phyloP scores from a whole-genome alignment of 2,888 invertebrate species.

The Pristionchus japonicus region DNA sequence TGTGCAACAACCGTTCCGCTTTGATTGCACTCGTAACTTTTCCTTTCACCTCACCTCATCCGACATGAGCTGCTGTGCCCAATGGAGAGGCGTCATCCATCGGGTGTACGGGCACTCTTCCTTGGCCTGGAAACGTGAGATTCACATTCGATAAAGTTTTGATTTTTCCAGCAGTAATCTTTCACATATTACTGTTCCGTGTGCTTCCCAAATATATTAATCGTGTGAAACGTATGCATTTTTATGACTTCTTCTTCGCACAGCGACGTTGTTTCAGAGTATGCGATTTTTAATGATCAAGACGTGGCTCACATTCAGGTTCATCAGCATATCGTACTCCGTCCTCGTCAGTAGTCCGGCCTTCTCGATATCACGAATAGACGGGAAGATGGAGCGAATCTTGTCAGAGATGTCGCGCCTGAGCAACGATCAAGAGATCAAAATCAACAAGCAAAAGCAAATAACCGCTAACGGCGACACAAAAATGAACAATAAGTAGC shows the following conservation, averaged over 20 bases:
- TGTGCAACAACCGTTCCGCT: too few relatives aligned
- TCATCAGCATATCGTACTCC: slow-evolving; percentile 75
- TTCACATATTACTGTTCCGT: too few relatives aligned
- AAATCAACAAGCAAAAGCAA: too few relatives aligned
- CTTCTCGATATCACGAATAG: slow-evolving; percentile 76
- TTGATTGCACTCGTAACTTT: too few relatives aligned
- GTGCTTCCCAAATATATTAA: too few relatives aligned
- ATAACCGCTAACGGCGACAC: too few relatives aligned
- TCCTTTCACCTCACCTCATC: slow-evolving; percentile 45
- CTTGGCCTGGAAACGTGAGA: slow-evolving; percentile 45
- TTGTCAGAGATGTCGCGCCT: slow-evolving; percentile 63
- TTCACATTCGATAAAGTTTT: too few relatives aligned
- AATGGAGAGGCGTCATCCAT: slow-evolving; percentile 69
- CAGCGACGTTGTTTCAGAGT: too few relatives aligned
- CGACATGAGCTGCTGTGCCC: slow-evolving; percentile 62
- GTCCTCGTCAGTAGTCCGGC: slow-evolving; percentile 76
- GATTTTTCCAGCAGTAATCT: too few relatives aligned
- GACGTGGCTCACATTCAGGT: slow-evolving; percentile 50
- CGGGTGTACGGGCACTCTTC: slow-evolving; percentile 62
- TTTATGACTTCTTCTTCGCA: too few relatives aligned
- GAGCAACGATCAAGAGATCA: not conserved
- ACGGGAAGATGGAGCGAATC: slow-evolving; percentile 75
- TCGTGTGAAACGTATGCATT: too few relatives aligned
- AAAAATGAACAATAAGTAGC: too few relatives aligned
- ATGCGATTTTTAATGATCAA: not conserved